Evolutionary conservation across 2,888 invertebrate genomes (phyloP), one percentile per base, ranked within the genome.

Genomic region (Laothoe populi): DNA sequence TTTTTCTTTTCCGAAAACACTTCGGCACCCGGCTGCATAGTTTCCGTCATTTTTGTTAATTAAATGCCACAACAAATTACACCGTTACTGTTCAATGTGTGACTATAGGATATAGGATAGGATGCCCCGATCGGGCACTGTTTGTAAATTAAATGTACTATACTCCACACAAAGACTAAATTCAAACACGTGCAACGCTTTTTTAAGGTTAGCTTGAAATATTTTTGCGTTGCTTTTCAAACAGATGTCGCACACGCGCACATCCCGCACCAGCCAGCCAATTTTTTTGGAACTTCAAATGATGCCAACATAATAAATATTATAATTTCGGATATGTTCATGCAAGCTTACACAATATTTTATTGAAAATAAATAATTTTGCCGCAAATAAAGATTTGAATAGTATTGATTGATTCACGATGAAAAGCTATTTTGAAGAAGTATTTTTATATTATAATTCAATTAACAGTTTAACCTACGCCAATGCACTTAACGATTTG

Each of bases 1-100:
- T 96, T 96, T 83, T 96, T 96, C 87, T 96, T 96, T 75, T 95
- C 94, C 16, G 87, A 83, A 70, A 86, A 78, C 66, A 87, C 86
- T 63, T 88, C 88, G 58, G 77, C 77, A 71, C 87, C 90, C 79
- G 90, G 84, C 73, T 82, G 82, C 53, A 87, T 57, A 35, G 87
- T 81, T 66, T 91, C 91, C 26, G 90, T 88, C 92, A 92, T 92
- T 75, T 74, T 83, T 24, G n/a, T 59, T 57, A 63, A 67, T 64
- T 63, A 40, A n/a, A 31, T 61, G 21, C 63, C 62, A 57, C 59
- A 62, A 62, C 21, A 57, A n/a, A n/a, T 21, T 62, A 46, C 13
- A 57, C 65, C 38, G 62, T 63, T 66, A 63, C 61, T 60, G 63
- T 11, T n/a, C 23, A 21, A 16, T n/a, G 26, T 23, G 11, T 16